Percentiles rank a stretch among this genome's conserved stretches.
Evolutionary conservation across 2,113 vertebrate species (phyloP).

Genomic region (Ctenomys sociabilis): DNA sequence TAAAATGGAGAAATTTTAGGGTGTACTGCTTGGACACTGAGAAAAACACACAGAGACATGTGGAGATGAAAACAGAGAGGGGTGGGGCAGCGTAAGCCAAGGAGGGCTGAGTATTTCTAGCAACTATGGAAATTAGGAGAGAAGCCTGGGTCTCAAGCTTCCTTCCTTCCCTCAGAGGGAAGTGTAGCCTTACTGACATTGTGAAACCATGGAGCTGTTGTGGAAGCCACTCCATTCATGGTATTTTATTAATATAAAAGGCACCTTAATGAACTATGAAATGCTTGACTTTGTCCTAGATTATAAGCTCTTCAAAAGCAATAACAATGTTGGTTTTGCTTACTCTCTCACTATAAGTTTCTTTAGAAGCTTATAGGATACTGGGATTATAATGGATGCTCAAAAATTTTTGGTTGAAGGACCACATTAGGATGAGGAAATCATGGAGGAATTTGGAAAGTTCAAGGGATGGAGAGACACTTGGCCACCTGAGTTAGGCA

Average conservation of each 20-base stretch:
- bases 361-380: background rate
- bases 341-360: background rate
- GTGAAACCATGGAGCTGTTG: no score
- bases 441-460: background rate
- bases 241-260: background rate
- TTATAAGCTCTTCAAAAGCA: background rate
- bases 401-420: background rate
- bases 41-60: background rate
- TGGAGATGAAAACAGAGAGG: no score
- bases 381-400: background rate
- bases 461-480: background rate
- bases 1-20: background rate
- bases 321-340: background rate
- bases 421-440: background rate
- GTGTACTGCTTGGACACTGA: background rate
- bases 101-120: background rate
- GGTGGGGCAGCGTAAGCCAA: background rate
- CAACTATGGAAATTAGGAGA: background rate
- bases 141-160: background rate
- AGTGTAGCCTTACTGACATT: fast-evolving
- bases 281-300: background rate
- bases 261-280: background rate
- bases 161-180: background rate
- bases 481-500: background rate
- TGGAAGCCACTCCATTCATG: background rate